Evolutionary conservation across 2,113 vertebrate genomes (phyloP).

Genomic region (Carassius carassius): DNA sequence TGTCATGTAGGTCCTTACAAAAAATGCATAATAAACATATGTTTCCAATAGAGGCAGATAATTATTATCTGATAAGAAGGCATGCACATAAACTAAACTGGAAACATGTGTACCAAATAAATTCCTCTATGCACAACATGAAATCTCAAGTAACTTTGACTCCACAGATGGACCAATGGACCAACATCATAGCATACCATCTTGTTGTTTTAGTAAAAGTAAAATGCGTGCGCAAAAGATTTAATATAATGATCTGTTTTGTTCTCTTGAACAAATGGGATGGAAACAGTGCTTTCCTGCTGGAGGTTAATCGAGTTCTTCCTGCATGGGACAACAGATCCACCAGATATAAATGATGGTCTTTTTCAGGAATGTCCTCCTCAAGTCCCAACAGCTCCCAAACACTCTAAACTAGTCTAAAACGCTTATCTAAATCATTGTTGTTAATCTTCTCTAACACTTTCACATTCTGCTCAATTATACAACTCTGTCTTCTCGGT

Average conservation of each 20-base stretch:
- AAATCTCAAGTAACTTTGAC: too few species aligned
- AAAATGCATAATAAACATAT: neutral
- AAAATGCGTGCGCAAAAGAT: neutral
- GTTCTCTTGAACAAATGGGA: neutral
- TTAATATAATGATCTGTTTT: neutral
- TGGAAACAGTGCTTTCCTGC: neutral
- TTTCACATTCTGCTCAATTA: neutral
- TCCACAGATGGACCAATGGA: neutral
- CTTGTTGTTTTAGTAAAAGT: neutral
- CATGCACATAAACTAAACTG: neutral
- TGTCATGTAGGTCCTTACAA: neutral
- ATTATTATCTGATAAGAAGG: neutral
- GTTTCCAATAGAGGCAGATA: neutral
- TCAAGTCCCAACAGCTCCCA: constrained; percentile 18
- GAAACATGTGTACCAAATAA: neutral
- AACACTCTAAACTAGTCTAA: neutral
- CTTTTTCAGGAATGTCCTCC: neutral
- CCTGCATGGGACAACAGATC: neutral
- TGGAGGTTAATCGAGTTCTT: neutral
- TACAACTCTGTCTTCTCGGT: constrained; percentile 8
- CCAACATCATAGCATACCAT: neutral
- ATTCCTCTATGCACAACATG: neutral
- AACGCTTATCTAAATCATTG: neutral
- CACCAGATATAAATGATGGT: neutral
- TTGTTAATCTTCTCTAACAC: neutral